Base-by-base conservation (phyloP, 2,888 invertebrate genomes). In the Arrhopalites spinosus region DNA sequence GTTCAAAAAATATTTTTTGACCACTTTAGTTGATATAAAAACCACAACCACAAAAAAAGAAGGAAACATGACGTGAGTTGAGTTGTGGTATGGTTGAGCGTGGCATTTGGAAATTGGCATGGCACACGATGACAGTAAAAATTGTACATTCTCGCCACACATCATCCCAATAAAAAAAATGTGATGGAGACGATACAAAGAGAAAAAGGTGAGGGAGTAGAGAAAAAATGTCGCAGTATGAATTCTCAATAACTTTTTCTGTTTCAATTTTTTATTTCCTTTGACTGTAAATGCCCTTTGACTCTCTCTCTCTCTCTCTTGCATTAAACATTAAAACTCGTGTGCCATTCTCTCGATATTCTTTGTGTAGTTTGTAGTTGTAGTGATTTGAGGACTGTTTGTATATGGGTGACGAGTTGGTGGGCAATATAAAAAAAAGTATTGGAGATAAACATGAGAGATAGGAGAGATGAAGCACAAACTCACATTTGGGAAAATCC, bases 181-280 rank as follows among this genome's bases (percentile, higher is more conserved):
- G 36, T 36, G 36, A 11, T 50, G 15, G 50, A 59, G n/a, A n/a
- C n/a, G n/a, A n/a, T n/a, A n/a, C n/a, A n/a, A n/a, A n/a, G n/a
- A n/a, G n/a, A n/a, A n/a, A n/a, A 27, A 25, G 27, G 59, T 13
- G 59, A 59, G 53, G 1, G 53, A n/a, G 36, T 15, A 53, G 20
- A 53, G n/a, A 53, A n/a, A n/a, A 59, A 59, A 59, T 27, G 59
- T 59, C 59, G 15, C n/a, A 59, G 59, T 59, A 25, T 59, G 59
- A 59, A 27, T 11, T 36, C 36, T 11, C 36, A 36, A 36, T 36
- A 36, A 36, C 36, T 7, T 11, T 36, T 36, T 36, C 17, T 53
- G 53, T 8, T 15, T 45, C 47, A 20, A 5, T 17, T 53, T 53
- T 53, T 53, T 17, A n/a, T n/a, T n/a, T n/a, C n/a, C n/a, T n/a